phyloP scores from a whole-genome alignment of 2,888 invertebrate genomes.

The Tiphia femorata region DNA sequence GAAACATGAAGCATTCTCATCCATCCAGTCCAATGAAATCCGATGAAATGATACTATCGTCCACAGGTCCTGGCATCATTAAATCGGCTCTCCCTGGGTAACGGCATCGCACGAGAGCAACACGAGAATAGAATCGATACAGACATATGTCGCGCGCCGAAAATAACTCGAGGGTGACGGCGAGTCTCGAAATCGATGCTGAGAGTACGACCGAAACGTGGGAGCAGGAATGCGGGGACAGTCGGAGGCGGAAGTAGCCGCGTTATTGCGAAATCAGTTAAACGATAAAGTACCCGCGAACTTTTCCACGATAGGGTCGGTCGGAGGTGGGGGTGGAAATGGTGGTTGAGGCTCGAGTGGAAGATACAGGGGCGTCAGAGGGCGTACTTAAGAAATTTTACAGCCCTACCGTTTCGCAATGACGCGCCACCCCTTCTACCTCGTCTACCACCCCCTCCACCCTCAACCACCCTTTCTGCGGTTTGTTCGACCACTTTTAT shows the following conservation, averaged over 20 bases:
- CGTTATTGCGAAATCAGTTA: constrained; percentile 26
- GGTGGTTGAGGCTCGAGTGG: background rate
- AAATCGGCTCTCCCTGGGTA: too few relatives aligned
- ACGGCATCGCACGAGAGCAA: too few relatives aligned
- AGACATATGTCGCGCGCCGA: too few relatives aligned
- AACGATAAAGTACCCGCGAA: constrained; percentile 14
- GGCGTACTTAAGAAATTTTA: constrained; percentile 30
- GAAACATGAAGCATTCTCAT: too few relatives aligned
- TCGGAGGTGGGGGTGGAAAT: background rate
- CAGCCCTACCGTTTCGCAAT: constrained; percentile 18
- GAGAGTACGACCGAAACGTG: too few relatives aligned
- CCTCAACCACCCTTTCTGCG: background rate
- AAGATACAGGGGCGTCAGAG: background rate
- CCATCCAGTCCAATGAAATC: too few relatives aligned
- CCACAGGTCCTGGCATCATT: too few relatives aligned
- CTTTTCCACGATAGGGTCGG: too few relatives aligned
- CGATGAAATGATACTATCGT: too few relatives aligned
- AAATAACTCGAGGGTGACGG: too few relatives aligned
- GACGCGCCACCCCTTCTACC: constrained; percentile 8
- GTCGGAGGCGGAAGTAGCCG: constrained; percentile 5
- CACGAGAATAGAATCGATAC: too few relatives aligned
- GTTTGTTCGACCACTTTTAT: constrained; percentile 20
- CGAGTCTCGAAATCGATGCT: too few relatives aligned
- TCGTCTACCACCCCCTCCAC: background rate
- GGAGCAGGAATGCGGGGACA: constrained; percentile 1